Percentiles rank a stretch among this genome's conserved stretches.
These are phyloP conservation scores for Chaetodon trifasciatus DNA, from an alignment of 2,797 vertebrate genomes.

Conservation along the genomic window DNA sequence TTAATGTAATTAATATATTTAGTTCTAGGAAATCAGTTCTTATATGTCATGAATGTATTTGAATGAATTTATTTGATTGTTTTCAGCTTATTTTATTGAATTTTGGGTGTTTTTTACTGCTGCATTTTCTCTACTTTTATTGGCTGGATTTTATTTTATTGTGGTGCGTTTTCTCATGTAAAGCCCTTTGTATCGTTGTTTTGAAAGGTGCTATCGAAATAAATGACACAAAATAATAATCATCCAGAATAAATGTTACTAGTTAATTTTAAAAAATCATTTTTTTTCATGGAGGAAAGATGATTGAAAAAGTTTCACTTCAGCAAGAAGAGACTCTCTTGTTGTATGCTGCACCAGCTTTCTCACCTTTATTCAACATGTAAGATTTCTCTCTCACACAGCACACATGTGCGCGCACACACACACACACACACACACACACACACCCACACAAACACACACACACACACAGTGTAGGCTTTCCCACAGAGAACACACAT, in stretches of 20 bases:
- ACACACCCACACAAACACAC: constrained; percentile 29
- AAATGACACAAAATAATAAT: too few relatives aligned
- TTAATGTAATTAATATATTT: too few relatives aligned
- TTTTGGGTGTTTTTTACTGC: too few relatives aligned
- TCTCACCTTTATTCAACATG: neutral
- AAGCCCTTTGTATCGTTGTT: neutral
- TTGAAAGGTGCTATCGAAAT: neutral
- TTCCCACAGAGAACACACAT: constrained; percentile 27
- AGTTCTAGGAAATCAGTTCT: neutral
- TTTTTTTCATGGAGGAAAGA: neutral
- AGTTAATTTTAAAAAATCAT: too few relatives aligned
- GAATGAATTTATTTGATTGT: neutral
- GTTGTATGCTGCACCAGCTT: neutral
- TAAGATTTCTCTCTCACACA: neutral
- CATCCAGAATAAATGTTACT: too few relatives aligned
- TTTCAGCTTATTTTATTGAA: neutral
- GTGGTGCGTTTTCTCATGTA: neutral
- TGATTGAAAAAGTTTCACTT: neutral
- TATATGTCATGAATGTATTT: neutral
- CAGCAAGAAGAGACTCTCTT: neutral
- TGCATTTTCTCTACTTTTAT: neutral
- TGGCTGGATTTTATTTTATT: neutral
- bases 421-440: constrained; percentile 17
- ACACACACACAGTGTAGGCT: neutral
- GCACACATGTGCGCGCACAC: neutral